Base-by-base conservation (phyloP, 2,888 invertebrate genomes). In the Mellilla xanthometata region DNA sequence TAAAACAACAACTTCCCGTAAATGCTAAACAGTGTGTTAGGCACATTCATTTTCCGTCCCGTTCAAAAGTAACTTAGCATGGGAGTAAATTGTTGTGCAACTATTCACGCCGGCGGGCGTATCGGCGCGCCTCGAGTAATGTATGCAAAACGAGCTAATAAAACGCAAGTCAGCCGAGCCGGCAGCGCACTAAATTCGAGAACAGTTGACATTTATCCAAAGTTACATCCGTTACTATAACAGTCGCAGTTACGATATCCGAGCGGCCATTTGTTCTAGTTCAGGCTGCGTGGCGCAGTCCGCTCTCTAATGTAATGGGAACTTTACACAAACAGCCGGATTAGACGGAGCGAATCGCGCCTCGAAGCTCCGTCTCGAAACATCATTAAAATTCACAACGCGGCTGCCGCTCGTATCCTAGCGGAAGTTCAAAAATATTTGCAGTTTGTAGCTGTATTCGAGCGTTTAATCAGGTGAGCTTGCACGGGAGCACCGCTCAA, bases 181-280 rank as follows among this genome's bases (percentile, higher is more conserved):
- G 69, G 68, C 65, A 62, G 67, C 71, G 79, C 79, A 78, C 68
- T 87, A 85, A 85, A 87, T 87, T 83, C 74, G 72, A 74, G 78
- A 75, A 76, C 78, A 79, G 81, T 83, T 81, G 87, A 88, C 87
- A 76, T 85, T 87, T 87, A 88, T 87, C 82, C 86, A 81, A 84
- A 87, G 83, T 84, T 81, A 84, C 86, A 85, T 87, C 80, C 83
- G 80, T 82, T 81, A 84, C 84, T 84, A 85, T 87, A 87, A 84
- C 82, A 80, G 78, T 77, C 69, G 77, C 79, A 75, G 81, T 77
- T 76, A 75, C 83, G 80, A 82, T 86, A 86, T 83, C 84, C 81
- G 72, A 73, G 78, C 76, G 61, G 71, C 79, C 85, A 81, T 88
- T 86, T 77, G 84, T 87, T 87, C 82, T 78, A 76, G 79, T 84